Evolutionary conservation across 2,888 invertebrate species (phyloP).

Genomic region (Lottia scabra): DNA sequence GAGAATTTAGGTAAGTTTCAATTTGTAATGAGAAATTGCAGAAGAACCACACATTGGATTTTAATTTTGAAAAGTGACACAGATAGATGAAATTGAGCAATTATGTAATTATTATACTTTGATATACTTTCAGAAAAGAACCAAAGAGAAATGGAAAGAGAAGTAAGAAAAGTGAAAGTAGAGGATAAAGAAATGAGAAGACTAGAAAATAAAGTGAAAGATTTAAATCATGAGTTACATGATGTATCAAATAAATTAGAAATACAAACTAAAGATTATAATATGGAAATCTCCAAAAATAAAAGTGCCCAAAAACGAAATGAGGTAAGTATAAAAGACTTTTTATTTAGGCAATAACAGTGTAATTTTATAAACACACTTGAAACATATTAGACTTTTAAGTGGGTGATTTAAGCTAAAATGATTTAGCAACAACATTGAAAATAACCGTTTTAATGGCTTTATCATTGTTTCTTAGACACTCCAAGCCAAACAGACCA

Average conservation of each 20-base stretch:
- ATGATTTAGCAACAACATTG: no score
- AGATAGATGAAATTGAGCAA: no score
- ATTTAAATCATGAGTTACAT: constrained; percentile 43
- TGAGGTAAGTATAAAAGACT: constrained; percentile 45
- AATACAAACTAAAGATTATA: constrained; percentile 45
- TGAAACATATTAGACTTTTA: no score
- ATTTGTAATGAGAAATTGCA: neutral
- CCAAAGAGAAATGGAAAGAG: constrained; percentile 40
- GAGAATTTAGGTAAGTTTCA: constrained; percentile 47
- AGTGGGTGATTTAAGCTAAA: no score
- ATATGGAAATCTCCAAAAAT: constrained; percentile 57
- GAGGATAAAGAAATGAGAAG: constrained; percentile 40
- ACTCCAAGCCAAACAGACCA: constrained; percentile 61
- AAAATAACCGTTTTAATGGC: no score
- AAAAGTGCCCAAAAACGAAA: constrained; percentile 59
- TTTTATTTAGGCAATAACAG: neutral
- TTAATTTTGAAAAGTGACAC: no score
- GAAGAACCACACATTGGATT: neutral
- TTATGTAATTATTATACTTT: no score
- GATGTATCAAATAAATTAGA: constrained; percentile 49
- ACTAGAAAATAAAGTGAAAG: constrained; percentile 42
- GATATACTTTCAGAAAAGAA: constrained; percentile 36
- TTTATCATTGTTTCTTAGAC: constrained; percentile 41
- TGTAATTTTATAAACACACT: neutral
- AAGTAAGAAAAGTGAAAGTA: constrained; percentile 47